Conservation (phyloP, 2,888 invertebrate genomes). For the Auanema freiburgensis region DNA sequence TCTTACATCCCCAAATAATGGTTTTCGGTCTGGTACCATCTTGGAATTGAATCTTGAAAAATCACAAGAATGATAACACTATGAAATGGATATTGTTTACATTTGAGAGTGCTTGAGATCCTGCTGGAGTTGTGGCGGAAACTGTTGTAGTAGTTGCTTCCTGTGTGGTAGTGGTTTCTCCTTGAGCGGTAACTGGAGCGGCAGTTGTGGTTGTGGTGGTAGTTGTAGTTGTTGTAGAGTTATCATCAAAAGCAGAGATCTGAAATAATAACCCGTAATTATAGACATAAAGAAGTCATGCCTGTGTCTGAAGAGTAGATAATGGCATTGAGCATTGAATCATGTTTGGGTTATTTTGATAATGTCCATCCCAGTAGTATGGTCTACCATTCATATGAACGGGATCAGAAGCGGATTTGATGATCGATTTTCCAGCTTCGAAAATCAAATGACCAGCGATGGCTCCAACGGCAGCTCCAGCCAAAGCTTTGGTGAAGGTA, state of each 20-base stretch:
- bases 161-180: slow-evolving; percentile 27
- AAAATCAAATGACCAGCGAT: slow-evolving; percentile 37
- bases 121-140: slow-evolving; percentile 33
- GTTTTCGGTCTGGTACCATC: slow-evolving; percentile 57
- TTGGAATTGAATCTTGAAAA: slow-evolving; percentile 54
- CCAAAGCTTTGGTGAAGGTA: slow-evolving; percentile 55
- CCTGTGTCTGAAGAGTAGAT: slow-evolving; percentile 20
- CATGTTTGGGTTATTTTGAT: slow-evolving; percentile 10
- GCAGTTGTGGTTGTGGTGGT: slow-evolving; percentile 42
- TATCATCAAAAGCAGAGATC: slow-evolving; percentile 1
- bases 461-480: slow-evolving; percentile 60
- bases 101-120: slow-evolving; percentile 9
- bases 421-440: slow-evolving; percentile 55
- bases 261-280: background rate
- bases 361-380: slow-evolving; percentile 56
- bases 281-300: slow-evolving; percentile 1
- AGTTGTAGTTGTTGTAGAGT: slow-evolving; percentile 18
- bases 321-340: slow-evolving; percentile 54
- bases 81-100: background rate
- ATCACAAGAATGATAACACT: background rate
- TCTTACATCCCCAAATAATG: slow-evolving; percentile 54
- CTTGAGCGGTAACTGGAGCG: slow-evolving; percentile 19
- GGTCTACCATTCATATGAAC: slow-evolving; percentile 46
- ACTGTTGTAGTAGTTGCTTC: slow-evolving; percentile 21
- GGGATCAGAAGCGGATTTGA: slow-evolving; percentile 45